Percentiles rank a stretch among this genome's conserved stretches.
Conservation (phyloP, 2,113 vertebrate genomes). For the Lichenostomus cassidix region DNA sequence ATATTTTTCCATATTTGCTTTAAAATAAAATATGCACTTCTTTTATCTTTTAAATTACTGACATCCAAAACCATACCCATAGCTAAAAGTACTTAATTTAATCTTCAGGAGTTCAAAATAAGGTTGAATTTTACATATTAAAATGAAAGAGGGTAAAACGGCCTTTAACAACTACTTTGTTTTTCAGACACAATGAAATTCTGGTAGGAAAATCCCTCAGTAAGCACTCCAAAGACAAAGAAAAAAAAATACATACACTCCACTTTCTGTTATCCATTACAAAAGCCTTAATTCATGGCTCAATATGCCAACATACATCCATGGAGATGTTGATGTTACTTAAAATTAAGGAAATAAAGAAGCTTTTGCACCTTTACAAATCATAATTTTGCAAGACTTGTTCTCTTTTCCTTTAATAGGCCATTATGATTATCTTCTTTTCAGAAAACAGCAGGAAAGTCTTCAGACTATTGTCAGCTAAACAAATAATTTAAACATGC, state of each 20-base stretch:
- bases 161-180: neutral
- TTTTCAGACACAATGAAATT: neutral
- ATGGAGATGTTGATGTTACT: neutral
- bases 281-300: neutral
- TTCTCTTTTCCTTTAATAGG: neutral
- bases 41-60: neutral
- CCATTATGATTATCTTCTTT: neutral
- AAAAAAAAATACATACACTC: neutral
- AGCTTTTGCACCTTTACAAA: neutral
- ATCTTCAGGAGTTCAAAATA: neutral
- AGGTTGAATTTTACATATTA: neutral
- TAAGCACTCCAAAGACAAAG: neutral
- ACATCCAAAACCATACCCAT: neutral
- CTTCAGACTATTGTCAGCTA: neutral
- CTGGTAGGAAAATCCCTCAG: neutral
- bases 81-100: neutral
- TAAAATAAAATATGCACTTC: neutral
- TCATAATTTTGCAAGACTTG: neutral
- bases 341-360: neutral
- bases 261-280: neutral
- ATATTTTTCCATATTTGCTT: neutral
- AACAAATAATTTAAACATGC: neutral
- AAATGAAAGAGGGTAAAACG: neutral
- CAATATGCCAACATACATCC: neutral
- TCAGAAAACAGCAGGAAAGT: neutral